Conservation (phyloP, 2,888 invertebrate genomes). For the Tanypteryx hageni region DNA sequence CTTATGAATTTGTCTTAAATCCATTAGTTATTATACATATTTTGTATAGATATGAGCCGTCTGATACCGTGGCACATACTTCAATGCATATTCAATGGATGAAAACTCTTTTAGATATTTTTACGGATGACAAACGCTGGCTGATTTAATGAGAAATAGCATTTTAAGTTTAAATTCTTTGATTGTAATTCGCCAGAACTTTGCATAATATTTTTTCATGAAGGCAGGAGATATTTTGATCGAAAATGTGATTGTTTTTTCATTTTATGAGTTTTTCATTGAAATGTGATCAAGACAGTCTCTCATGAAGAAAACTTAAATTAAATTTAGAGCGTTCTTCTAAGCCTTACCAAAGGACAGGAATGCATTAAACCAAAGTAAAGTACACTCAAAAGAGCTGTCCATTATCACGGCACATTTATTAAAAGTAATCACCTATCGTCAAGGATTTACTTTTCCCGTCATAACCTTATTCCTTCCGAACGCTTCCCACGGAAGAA, state of each 20-base stretch:
- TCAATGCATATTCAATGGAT: too few species aligned
- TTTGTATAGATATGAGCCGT: too few species aligned
- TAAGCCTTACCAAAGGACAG: too few species aligned
- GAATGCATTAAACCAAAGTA: background rate
- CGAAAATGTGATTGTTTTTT: too few species aligned
- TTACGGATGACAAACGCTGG: too few species aligned
- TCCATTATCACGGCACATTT: background rate
- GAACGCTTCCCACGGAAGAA: background rate
- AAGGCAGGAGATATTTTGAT: background rate
- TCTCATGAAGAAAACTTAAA: background rate
- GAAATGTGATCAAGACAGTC: background rate
- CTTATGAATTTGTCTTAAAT: too few species aligned
- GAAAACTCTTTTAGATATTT: too few species aligned
- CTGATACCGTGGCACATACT: too few species aligned
- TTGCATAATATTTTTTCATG: background rate
- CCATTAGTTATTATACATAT: too few species aligned
- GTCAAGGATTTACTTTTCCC: background rate
- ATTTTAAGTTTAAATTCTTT: background rate
- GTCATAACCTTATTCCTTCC: background rate
- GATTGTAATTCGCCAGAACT: background rate
- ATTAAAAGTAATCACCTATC: background rate
- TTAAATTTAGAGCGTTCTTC: background rate
- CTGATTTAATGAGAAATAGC: too few species aligned
- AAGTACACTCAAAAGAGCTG: background rate
- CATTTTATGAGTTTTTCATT: background rate